phyloP scores from a whole-genome alignment of 2,113 vertebrate genomes.

The Pollachius pollachius region DNA sequence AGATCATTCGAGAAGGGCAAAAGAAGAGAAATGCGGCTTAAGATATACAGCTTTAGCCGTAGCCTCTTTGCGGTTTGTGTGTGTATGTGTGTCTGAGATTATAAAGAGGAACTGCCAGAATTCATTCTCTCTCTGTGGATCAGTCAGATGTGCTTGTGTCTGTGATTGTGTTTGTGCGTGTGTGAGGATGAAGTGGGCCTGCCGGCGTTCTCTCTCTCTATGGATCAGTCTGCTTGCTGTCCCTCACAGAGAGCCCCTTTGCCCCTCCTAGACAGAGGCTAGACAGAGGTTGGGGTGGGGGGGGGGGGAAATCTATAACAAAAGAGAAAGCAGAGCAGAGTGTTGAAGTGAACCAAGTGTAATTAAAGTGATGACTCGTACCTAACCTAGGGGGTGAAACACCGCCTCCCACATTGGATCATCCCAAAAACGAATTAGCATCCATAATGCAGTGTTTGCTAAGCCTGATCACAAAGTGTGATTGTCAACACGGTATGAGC shows the following conservation, averaged over 20 bases:
- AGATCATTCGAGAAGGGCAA: background rate
- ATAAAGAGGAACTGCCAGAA: background rate
- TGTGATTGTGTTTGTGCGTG: constrained; percentile 7
- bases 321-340: constrained; percentile 64
- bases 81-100: background rate
- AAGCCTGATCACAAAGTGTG: constrained; percentile 54
- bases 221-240: too few relatives aligned
- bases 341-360: constrained; percentile 37
- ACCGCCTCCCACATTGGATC: constrained; percentile 57
- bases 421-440: constrained; percentile 57
- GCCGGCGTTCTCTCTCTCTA: too few relatives aligned
- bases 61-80: constrained; percentile 1
- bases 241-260: background rate
- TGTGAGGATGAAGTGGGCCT: constrained; percentile 2
- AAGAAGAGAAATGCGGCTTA: background rate
- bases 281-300: constrained; percentile 23
- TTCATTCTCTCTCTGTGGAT: background rate
- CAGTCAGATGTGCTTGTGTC: background rate
- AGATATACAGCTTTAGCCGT: background rate
- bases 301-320: constrained; percentile 43
- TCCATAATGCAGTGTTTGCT: constrained; percentile 59
- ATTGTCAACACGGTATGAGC: constrained; percentile 37
- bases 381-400: constrained; percentile 72
- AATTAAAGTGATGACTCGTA: constrained; percentile 72
- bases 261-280: constrained; percentile 38